A percentile compares a stretch with the other conserved stretches of the same genome.
phyloP scores from a whole-genome alignment of 2,888 invertebrate genomes.

The Proisotoma minuta region DNA sequence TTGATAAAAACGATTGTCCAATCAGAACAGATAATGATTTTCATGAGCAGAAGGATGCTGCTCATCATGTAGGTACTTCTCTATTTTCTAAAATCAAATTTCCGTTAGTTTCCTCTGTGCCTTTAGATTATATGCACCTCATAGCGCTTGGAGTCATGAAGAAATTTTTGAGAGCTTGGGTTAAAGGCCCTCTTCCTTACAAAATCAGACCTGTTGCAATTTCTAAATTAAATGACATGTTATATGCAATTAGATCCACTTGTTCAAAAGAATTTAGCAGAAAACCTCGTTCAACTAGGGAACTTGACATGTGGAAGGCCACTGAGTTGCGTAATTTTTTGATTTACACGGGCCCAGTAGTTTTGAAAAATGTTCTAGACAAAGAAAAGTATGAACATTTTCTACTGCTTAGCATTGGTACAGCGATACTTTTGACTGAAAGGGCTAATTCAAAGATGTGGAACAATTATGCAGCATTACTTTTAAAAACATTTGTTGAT shows the following conservation, averaged over 20 bases:
- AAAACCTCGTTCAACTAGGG: neutral
- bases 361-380: neutral
- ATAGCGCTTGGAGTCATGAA: conserved; percentile 48
- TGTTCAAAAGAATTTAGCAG: neutral
- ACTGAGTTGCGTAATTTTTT: conserved; percentile 1
- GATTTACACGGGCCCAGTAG: neutral
- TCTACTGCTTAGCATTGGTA: neutral
- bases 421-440: neutral
- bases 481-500: conserved; percentile 40
- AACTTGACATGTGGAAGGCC: neutral
- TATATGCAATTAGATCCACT: neutral
- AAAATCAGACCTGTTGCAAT: conserved; percentile 7
- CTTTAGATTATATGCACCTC: conserved; percentile 48
- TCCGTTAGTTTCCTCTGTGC: conserved; percentile 45
- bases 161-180: conserved; percentile 45
- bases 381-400: neutral
- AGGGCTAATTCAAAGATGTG: neutral
- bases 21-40: neutral
- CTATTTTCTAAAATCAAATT: conserved; percentile 37
- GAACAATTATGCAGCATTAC: conserved; percentile 32
- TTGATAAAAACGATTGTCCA: neutral
- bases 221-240: neutral
- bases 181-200: conserved; percentile 32
- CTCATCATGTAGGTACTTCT: conserved; percentile 37
- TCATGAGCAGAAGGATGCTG: conserved; percentile 26